Evolutionary conservation across 2,113 vertebrate species (phyloP), one percentile per base, ranked within the genome.

Genomic region (Perca fluviatilis): DNA sequence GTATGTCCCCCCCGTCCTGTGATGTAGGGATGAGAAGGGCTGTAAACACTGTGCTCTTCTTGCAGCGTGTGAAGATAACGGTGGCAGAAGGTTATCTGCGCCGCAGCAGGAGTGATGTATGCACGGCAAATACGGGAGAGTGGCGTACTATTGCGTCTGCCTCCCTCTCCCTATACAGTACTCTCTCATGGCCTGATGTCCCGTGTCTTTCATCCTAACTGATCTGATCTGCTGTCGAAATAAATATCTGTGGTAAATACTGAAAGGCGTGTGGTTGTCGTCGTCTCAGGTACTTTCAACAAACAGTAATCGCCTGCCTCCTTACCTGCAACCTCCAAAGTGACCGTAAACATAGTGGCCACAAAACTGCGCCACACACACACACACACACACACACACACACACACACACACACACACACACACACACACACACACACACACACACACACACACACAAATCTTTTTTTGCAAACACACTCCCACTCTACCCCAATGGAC

Each of bases 1-100:
- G 69, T 82, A 65, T 74, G 83, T 70, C 54, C 46, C 69, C 83
- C 47, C 60, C 72, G 62, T 74, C 46, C 57, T 88, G 90, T 86
- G 84, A 91, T 86, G 79, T 54, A 74, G 46, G 47, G 63, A 85
- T 69, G 71, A 89, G 90, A 85, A 78, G 77, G 80, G 85, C 62
- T 53, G 86, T 88, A 88, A 91, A 92, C 86, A 91, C 75, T 25
- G 36, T 74, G 58, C 60, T 88, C 79, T 75, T 56, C 79, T 79
- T 4, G 72, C 19, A 6, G 82, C 13, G 40, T 2, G 18, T 51
- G 66, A 27, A 87, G 88, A 89, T 92, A 92, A 88, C 77, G 16
- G 80, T 68, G 79, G 75, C 88, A 84, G 75, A 79, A 88, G 88
- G 90, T 91, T 90, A 92, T 92, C 90, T 67, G 58, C 0, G 5